These are phyloP conservation scores for Hypolimnas misippus DNA, from an alignment of 2,888 invertebrate species.

Conservation along the genomic window DNA sequence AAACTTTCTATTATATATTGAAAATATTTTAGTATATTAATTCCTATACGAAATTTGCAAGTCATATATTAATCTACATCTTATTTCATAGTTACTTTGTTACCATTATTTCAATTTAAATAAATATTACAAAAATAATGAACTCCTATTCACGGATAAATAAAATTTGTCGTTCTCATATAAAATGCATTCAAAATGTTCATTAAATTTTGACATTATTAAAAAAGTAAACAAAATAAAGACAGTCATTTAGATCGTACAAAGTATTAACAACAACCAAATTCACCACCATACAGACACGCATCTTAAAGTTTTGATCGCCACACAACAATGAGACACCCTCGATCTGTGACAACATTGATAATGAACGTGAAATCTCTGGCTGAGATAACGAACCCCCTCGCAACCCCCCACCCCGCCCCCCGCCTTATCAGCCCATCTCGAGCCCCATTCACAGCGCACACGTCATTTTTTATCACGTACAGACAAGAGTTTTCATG, in stretches of 20 bases:
- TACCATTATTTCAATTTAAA: too few relatives aligned
- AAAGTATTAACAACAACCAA: conserved; percentile 1
- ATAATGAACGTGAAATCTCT: conserved; percentile 79
- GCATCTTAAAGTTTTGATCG: conserved; percentile 42
- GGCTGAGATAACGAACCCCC: conserved; percentile 61
- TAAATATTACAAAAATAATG: too few relatives aligned
- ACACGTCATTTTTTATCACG: conserved; percentile 48
- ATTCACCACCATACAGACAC: conserved; percentile 23
- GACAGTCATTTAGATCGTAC: neutral
- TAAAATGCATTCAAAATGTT: too few relatives aligned
- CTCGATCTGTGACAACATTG: conserved; percentile 51
- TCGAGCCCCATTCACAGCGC: conserved; percentile 47
- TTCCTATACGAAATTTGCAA: too few relatives aligned
- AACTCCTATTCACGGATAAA: too few relatives aligned
- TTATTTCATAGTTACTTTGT: too few relatives aligned
- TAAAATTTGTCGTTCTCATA: too few relatives aligned
- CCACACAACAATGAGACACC: conserved; percentile 46
- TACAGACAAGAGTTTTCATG: conserved; percentile 37
- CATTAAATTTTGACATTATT: too few relatives aligned
- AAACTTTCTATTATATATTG: too few relatives aligned
- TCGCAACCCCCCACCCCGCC: conserved; percentile 38
- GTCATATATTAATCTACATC: too few relatives aligned
- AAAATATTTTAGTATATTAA: too few relatives aligned
- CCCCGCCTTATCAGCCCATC: conserved; percentile 45
- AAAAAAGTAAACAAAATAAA: too few relatives aligned